A percentile compares a stretch with the other conserved stretches of the same genome.
These are phyloP conservation scores for Quadroppia sp. DNA, from an alignment of 2,888 invertebrate species.

Conservation along the genomic window DNA sequence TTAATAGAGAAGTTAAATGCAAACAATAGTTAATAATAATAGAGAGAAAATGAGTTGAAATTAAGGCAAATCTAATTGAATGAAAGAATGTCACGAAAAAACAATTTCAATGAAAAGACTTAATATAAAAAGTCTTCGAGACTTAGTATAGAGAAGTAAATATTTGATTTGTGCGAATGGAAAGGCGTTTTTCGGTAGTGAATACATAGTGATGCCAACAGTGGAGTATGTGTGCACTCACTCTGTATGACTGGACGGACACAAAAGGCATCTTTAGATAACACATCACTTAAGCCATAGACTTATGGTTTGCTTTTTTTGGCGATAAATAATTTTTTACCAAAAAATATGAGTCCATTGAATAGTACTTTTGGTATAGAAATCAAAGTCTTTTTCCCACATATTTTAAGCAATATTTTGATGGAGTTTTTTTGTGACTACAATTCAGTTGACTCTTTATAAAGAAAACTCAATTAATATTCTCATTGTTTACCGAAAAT, in stretches of 20 bases:
- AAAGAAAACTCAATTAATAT: too few species aligned
- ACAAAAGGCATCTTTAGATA: conserved; percentile 10
- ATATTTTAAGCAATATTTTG: too few species aligned
- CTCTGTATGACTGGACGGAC: conserved; percentile 13
- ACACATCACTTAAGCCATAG: conserved; percentile 8
- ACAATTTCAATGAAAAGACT: conserved; percentile 5
- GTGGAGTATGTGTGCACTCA: neutral
- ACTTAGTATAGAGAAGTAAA: conserved; percentile 20
- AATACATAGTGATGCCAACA: neutral
- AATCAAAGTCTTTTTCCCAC: too few species aligned
- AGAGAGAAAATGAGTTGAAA: neutral
- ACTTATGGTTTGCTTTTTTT: neutral
- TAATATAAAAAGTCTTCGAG: conserved; percentile 13
- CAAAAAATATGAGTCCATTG: neutral
- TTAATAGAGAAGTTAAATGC: neutral
- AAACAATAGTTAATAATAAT: neutral
- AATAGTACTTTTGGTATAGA: too few species aligned
- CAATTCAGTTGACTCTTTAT: too few species aligned
- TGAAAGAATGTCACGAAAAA: neutral
- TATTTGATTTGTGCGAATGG: conserved; percentile 29
- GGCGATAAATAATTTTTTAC: neutral
- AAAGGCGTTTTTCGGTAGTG: conserved; percentile 3
- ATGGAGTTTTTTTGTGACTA: too few species aligned
- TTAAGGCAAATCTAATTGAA: conserved; percentile 1
- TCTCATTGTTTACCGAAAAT: too few species aligned